These are phyloP conservation scores for Andrena cerasifolii DNA, from an alignment of 1,140 invertebrate species.

Conservation along the genomic window DNA sequence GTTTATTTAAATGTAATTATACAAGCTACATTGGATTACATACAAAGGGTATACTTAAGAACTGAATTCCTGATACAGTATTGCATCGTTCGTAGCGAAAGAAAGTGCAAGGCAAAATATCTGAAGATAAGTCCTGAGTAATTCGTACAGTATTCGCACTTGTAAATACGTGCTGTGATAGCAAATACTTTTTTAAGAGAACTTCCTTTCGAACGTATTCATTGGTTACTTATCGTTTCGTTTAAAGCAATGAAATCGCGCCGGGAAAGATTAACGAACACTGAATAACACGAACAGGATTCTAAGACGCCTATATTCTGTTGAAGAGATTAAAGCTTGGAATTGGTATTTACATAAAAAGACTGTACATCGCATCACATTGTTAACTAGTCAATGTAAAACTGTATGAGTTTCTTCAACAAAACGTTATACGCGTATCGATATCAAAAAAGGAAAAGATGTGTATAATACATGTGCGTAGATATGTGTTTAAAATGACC, in stretches of 20 bases:
- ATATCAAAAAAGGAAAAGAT: constrained; percentile 4
- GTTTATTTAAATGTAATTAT: constrained; percentile 2
- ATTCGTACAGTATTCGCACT: neutral
- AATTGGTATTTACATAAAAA: constrained; percentile 44
- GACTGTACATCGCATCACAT: constrained; percentile 30
- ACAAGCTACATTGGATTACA: neutral
- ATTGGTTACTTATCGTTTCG: constrained; percentile 5
- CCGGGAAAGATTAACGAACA: neutral
- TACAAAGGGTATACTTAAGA: neutral
- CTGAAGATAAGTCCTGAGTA: neutral
- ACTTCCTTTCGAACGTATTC: constrained; percentile 1
- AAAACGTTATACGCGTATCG: neutral
- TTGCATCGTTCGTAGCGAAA: neutral
- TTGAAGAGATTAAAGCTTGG: constrained; percentile 5
- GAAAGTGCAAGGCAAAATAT: neutral
- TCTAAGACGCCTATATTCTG: neutral
- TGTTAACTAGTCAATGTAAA: constrained; percentile 20
- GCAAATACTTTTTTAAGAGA: neutral
- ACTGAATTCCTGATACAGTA: neutral
- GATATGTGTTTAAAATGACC: constrained; percentile 17
- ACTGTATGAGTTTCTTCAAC: constrained; percentile 25
- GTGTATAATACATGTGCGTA: constrained; percentile 1
- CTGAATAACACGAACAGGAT: neutral
- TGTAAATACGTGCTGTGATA: constrained; percentile 1
- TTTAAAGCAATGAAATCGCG: neutral